These are phyloP conservation scores for Salmo trutta DNA, from an alignment of 2,797 vertebrate genomes.

Conservation along the genomic window DNA sequence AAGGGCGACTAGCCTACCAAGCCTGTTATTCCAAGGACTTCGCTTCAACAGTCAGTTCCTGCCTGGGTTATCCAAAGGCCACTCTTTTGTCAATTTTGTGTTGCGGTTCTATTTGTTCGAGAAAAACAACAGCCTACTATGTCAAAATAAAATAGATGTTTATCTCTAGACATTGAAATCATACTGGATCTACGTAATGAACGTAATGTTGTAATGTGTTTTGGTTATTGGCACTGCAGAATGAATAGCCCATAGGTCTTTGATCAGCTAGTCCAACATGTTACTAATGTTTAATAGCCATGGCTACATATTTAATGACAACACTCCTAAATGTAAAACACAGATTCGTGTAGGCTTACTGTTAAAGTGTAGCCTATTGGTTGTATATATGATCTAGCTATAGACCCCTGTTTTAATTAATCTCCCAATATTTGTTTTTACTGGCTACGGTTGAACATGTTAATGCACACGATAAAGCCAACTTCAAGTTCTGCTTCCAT, in stretches of 20 bases:
- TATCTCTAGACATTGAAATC: too few relatives aligned
- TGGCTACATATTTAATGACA: not conserved
- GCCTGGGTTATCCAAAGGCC: too few relatives aligned
- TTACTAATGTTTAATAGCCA: not conserved
- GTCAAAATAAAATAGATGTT: too few relatives aligned
- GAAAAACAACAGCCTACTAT: too few relatives aligned
- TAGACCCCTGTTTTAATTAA: constrained; percentile 50
- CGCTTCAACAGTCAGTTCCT: too few relatives aligned
- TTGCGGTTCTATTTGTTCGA: too few relatives aligned
- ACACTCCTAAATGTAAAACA: not conserved
- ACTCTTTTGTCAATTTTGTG: too few relatives aligned
- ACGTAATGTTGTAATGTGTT: not conserved
- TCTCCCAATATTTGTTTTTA: constrained; percentile 59
- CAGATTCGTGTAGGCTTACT: not conserved
- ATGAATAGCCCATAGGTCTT: not conserved
- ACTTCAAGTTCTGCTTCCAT: not conserved
- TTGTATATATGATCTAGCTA: not conserved
- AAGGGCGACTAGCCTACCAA: too few relatives aligned
- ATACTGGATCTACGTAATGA: not conserved
- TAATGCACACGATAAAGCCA: not conserved
- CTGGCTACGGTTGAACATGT: constrained; percentile 38
- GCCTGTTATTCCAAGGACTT: too few relatives aligned
- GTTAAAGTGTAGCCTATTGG: not conserved
- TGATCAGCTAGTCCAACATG: too few relatives aligned
- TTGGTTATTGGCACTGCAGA: not conserved